phyloP scores from a whole-genome alignment of 2,888 invertebrate genomes.

The Stenichneumon culpator region DNA sequence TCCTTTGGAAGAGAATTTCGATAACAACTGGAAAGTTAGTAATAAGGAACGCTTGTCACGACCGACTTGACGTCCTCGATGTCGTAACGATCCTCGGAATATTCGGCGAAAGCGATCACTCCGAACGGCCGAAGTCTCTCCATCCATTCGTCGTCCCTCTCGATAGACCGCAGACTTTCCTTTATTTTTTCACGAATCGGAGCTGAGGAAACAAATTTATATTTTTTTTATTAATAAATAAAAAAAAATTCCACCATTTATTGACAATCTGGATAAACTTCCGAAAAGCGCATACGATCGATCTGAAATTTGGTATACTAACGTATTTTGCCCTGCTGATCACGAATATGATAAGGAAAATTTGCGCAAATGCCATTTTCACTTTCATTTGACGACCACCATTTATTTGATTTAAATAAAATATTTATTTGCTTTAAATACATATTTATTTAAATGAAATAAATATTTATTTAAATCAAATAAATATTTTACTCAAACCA shows the following conservation, averaged over 20 bases:
- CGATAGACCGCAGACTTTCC: constrained; percentile 72
- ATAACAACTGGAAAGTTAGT: constrained; percentile 64
- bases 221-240: neutral
- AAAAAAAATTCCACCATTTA: neutral
- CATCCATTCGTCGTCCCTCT: constrained; percentile 74
- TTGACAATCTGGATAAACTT: too few relatives aligned
- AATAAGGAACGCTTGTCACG: constrained; percentile 77
- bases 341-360: too few relatives aligned
- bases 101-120: constrained; percentile 76
- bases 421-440: too few relatives aligned
- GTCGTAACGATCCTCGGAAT: constrained; percentile 73
- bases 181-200: constrained; percentile 72
- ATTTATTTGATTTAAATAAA: too few relatives aligned
- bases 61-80: constrained; percentile 73
- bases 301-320: too few relatives aligned
- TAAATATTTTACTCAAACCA: too few relatives aligned
- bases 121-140: constrained; percentile 76
- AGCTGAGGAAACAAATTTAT: constrained; percentile 65
- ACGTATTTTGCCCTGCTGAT: too few relatives aligned
- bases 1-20: neutral
- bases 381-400: too few relatives aligned
- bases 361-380: too few relatives aligned
- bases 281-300: too few relatives aligned
- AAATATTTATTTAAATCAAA: too few relatives aligned
- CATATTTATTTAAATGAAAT: too few relatives aligned